A percentile compares a stretch with the other conserved stretches of the same genome.
These are phyloP conservation scores for Agrilus biguttatus DNA, from an alignment of 2,888 invertebrate genomes.

Conservation along the genomic window DNA sequence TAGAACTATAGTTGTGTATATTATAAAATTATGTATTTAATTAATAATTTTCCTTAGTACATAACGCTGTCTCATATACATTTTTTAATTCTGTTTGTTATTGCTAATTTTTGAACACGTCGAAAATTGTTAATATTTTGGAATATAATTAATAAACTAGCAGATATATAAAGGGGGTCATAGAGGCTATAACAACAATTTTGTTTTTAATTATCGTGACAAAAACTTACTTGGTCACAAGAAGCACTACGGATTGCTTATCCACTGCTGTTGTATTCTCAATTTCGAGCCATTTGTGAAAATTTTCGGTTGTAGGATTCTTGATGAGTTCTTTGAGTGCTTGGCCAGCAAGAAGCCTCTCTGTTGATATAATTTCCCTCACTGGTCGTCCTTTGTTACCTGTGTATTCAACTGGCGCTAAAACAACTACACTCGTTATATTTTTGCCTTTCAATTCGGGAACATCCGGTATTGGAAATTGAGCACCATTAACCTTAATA, in stretches of 20 bases:
- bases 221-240: slow-evolving; percentile 62
- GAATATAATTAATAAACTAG: too few relatives aligned
- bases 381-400: slow-evolving; percentile 40
- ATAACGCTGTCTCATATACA: too few relatives aligned
- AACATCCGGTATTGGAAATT: slow-evolving; percentile 71
- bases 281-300: slow-evolving; percentile 63
- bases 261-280: slow-evolving; percentile 62
- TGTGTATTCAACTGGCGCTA: slow-evolving; percentile 66
- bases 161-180: too few relatives aligned
- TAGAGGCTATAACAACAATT: background rate
- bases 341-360: slow-evolving; percentile 36
- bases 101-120: background rate
- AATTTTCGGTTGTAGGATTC: slow-evolving; percentile 63
- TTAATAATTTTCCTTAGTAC: too few relatives aligned
- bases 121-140: too few relatives aligned
- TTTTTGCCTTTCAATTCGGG: slow-evolving; percentile 59
- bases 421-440: slow-evolving; percentile 72
- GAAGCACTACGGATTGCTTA: slow-evolving; percentile 64
- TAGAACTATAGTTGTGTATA: too few relatives aligned
- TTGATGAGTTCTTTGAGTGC: slow-evolving; percentile 60
- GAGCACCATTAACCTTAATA: slow-evolving; percentile 69
- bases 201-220: background rate
- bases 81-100: too few relatives aligned
- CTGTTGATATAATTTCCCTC: slow-evolving; percentile 46
- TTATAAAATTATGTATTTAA: too few relatives aligned